Percentiles rank a stretch among this genome's conserved stretches.
Evolutionary conservation across 1,140 invertebrate species (phyloP).

Genomic region (Branchinecta lindahli): DNA sequence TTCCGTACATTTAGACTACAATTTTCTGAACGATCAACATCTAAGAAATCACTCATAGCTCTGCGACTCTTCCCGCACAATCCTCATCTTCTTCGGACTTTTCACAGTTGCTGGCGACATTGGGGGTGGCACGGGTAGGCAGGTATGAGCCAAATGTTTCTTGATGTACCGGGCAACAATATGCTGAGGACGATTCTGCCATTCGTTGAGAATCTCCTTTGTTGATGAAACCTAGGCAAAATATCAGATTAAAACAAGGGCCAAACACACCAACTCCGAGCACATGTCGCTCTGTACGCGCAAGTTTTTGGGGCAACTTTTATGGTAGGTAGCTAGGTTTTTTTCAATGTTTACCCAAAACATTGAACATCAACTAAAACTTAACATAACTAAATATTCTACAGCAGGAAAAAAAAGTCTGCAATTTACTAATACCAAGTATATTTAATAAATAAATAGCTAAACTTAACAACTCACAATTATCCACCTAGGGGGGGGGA

Average conservation of each 20-base stretch:
- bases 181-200: constrained; percentile 78
- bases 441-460: no score
- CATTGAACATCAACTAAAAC: no score
- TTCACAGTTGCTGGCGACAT: constrained; percentile 16
- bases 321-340: no score
- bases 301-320: no score
- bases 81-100: constrained; percentile 47
- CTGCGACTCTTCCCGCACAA: constrained; percentile 76
- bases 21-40: no score
- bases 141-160: constrained; percentile 54
- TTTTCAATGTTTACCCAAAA: no score
- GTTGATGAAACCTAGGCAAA: constrained; percentile 53
- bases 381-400: no score
- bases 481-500: no score
- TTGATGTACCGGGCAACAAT: constrained; percentile 76
- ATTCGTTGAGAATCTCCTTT: constrained; percentile 78
- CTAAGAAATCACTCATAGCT: constrained; percentile 52
- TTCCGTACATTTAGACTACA: no score
- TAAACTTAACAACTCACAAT: no score
- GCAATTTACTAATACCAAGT: no score
- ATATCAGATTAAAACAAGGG: constrained; percentile 12
- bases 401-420: no score
- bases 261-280: not conserved
- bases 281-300: not conserved
- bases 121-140: constrained; percentile 21